Percentiles rank a stretch among this genome's conserved stretches.
Evolutionary conservation across 2,113 vertebrate genomes (phyloP).

Genomic region (Pollachius pollachius): DNA sequence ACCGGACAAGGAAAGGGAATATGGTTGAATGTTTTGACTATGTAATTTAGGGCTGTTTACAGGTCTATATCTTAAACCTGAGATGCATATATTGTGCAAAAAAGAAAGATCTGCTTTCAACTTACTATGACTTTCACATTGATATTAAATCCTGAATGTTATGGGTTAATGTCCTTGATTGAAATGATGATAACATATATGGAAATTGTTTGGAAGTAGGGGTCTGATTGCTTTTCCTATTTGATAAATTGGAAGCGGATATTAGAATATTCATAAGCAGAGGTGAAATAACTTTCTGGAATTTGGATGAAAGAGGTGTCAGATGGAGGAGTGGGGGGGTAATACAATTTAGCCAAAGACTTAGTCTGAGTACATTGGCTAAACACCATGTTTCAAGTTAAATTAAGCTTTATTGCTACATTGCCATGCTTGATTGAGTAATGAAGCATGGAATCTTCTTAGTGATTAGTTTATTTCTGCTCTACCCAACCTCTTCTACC

Average conservation of each 20-base stretch:
- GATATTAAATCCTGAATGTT: conserved; percentile 1
- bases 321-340: neutral
- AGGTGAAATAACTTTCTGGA: conserved; percentile 15
- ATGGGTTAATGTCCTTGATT: conserved; percentile 12
- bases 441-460: too few relatives aligned
- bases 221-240: conserved; percentile 11
- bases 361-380: conserved; percentile 13
- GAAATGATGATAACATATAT: conserved; percentile 8
- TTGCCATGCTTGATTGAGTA: neutral
- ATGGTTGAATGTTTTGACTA: too few relatives aligned
- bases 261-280: conserved; percentile 28
- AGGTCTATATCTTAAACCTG: too few relatives aligned
- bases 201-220: conserved; percentile 13
- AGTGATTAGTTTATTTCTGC: too few relatives aligned
- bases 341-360: conserved; percentile 9
- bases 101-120: too few relatives aligned
- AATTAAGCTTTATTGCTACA: conserved; percentile 13
- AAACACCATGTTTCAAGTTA: conserved; percentile 11
- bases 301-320: conserved; percentile 1
- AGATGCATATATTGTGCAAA: too few relatives aligned
- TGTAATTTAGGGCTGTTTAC: too few relatives aligned
- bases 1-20: too few relatives aligned
- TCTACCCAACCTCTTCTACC: too few relatives aligned
- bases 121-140: too few relatives aligned
- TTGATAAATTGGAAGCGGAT: conserved; percentile 32